Base-by-base conservation (phyloP, 2,113 vertebrate genomes). In the Cephalopholis sonnerati region DNA sequence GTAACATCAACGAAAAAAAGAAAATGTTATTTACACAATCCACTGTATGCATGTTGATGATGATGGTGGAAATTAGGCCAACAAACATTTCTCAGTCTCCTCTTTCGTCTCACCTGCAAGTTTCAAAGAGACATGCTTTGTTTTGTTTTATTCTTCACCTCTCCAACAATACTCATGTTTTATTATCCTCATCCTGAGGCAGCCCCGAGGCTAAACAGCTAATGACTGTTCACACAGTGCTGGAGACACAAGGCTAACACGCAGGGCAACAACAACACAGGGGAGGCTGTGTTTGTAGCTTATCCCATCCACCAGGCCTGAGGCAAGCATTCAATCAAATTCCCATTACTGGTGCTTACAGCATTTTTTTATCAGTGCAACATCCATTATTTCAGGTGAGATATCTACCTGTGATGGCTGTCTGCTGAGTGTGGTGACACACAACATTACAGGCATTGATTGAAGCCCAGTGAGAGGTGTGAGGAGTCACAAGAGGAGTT, bases 311-410 rank as follows among this genome's bases (percentile, higher is more conserved):
- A 54, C 22, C 22, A 20, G 7, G 29, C 72, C 66, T 36, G 4
- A 58, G 51, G 74, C 32, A n/a, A 48, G 61, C 27, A 6, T 46
- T 75, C 72, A 64, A 58, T 77, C 61, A 71, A 51, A 74, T 41
- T 32, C 53, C 32, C 51, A 72, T 80, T 65, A 80, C 61, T 27
- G 25, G 3, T 54, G 57, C 18, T 59, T 29, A 61, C 55, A 29
- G 41, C 17, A 46, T n/a, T 57, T 58, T 55, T 29, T 16, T 24
- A 57, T 64, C 59, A 70, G 48, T 20, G 59, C 68, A 25, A 16
- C 41, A 59, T 71, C 18, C 53, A 50, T 55, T 48, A 29, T 63
- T 63, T 17, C 39, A 63, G 61, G 57, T 69, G 25, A 63, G 61
- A 51, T 44, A 51, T 65, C n/a, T 36, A 50, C 58, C 29, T 27